These are phyloP conservation scores for Opisthocomus hoazin DNA, from an alignment of 2,113 vertebrate species.

Conservation along the genomic window DNA sequence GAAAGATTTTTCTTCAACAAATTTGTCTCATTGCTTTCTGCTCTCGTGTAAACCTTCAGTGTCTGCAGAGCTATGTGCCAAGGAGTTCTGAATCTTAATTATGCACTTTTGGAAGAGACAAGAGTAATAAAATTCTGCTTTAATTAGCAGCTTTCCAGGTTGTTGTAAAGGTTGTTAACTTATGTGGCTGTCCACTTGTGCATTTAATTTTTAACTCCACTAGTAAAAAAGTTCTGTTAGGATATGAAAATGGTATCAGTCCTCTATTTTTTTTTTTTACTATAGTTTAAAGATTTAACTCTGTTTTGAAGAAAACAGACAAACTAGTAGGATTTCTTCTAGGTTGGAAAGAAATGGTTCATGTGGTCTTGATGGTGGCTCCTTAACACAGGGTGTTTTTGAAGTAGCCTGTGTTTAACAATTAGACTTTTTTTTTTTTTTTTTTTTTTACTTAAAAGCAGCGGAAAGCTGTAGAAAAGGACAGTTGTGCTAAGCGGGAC, in stretches of 20 bases:
- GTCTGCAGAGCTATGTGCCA: neutral
- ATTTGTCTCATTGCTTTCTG: neutral
- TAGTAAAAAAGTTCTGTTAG: neutral
- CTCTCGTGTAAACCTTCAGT: neutral
- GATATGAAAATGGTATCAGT: neutral
- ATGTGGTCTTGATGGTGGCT: neutral
- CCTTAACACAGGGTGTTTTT: neutral
- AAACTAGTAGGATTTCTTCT: neutral
- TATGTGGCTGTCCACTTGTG: neutral
- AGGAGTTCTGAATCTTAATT: neutral
- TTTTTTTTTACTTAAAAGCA: neutral
- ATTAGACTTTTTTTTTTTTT: neutral
- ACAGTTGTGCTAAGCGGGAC: neutral
- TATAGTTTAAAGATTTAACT: neutral
- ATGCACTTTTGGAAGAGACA: neutral
- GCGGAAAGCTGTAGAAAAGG: neutral
- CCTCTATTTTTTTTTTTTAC: neutral
- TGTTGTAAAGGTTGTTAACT: neutral
- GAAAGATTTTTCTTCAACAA: neutral
- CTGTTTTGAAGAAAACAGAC: neutral
- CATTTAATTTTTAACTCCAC: neutral
- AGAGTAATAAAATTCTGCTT: neutral
- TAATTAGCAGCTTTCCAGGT: neutral
- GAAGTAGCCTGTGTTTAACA: neutral
- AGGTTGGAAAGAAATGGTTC: neutral